Evolutionary conservation across 2,113 vertebrate species (phyloP).

Genomic region (Myrmophylax atrothorax): DNA sequence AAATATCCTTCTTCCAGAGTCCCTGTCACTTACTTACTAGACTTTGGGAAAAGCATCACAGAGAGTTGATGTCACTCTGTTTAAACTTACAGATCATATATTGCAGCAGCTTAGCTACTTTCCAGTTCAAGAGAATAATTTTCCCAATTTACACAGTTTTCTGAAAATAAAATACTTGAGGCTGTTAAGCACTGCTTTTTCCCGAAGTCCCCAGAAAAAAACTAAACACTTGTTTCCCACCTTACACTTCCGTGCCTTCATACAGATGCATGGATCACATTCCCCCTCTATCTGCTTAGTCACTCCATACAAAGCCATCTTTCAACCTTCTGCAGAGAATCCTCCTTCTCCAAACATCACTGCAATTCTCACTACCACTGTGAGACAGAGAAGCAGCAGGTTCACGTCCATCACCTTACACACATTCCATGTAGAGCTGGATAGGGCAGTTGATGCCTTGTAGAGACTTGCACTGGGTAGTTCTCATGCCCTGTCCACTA

Average conservation of each 20-base stretch:
- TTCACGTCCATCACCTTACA: neutral
- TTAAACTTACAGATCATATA: neutral
- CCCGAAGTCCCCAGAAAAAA: neutral
- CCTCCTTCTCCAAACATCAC: neutral
- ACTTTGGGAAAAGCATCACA: neutral
- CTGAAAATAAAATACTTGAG: neutral
- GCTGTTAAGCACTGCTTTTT: neutral
- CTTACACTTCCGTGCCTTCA: neutral
- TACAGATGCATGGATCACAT: neutral
- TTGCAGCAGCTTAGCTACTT: neutral
- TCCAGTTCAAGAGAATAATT: neutral
- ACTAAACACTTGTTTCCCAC: neutral
- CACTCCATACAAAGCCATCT: neutral
- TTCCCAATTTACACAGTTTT: neutral
- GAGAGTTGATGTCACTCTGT: neutral
- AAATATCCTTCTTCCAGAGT: neutral
- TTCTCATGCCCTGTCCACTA: neutral
- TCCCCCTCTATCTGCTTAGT: neutral
- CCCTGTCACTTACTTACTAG: neutral
- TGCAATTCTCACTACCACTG: neutral
- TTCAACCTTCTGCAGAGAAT: neutral
- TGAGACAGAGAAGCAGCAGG: neutral
- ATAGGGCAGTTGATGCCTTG: neutral
- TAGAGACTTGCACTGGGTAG: neutral
- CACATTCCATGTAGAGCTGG: neutral